A percentile compares a stretch with the other conserved stretches of the same genome.
phyloP scores from a whole-genome alignment of 2,797 vertebrate species.

The Onychomys leucogaster region DNA sequence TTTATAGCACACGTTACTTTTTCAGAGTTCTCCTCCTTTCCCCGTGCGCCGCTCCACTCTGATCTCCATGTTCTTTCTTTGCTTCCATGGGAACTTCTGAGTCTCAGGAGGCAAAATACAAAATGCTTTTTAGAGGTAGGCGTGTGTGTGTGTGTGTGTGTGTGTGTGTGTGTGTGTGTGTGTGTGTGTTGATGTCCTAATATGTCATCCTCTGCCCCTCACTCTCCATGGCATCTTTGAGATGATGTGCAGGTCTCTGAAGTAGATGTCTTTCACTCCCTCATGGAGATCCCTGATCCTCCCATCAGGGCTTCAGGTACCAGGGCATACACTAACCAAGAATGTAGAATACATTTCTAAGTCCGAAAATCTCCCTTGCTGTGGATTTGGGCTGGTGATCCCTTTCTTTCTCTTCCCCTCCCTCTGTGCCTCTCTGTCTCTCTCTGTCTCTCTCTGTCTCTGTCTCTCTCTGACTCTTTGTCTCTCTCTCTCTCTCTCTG shows the following conservation, averaged over 20 bases:
- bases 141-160: slow-evolving; percentile 56
- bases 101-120: slow-evolving; percentile 63
- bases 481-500: not conserved
- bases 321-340: not conserved
- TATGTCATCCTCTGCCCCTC: not conserved
- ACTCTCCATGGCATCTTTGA: not conserved
- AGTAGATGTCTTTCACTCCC: not conserved
- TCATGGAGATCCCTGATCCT: not conserved
- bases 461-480: no score
- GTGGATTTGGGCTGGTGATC: not conserved
- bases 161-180: slow-evolving; percentile 38
- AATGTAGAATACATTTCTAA: not conserved
- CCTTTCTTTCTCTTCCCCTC: no score
- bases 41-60: not conserved
- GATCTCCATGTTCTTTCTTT: slow-evolving; percentile 46
- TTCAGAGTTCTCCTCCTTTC: not conserved
- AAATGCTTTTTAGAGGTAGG: slow-evolving; percentile 65
- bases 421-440: no score
- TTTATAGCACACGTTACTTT: not conserved
- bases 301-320: not conserved
- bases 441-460: not conserved
- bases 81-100: slow-evolving; percentile 35
- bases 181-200: not conserved
- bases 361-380: not conserved
- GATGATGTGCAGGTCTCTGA: not conserved